Base-by-base conservation (phyloP, 2,113 vertebrate species). In the Aplodontia rufa region DNA sequence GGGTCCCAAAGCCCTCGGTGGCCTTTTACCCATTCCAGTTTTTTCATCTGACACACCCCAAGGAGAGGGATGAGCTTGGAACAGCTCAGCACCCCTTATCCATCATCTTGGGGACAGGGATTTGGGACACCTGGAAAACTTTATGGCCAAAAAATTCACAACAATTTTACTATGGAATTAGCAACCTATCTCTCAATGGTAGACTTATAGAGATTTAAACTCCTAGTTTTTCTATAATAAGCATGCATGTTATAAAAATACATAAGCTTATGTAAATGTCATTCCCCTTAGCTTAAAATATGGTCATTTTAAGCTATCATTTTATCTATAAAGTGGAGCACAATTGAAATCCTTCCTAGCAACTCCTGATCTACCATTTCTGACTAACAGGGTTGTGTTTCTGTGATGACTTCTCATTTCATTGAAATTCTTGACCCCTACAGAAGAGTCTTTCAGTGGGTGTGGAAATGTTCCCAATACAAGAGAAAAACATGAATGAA, bases 61-160 rank as follows among this genome's bases (percentile, higher is more conserved):
- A 90, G 37, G 10, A 28, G 35, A 55, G 5, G 7, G n/a, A 12
- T 10, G 32, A 60, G 28, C 20, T 49, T 72, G 66, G 19, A 72
- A 22, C 20, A 66, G 0, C 45, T 74, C 2, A 0, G 0, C 0
- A 16, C 0, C 74, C 69, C 30, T 64, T 30, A 32, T 72, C 6
- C 26, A 47, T 10, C 26, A 47, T 45, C 8, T 16, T 19, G 49
- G 40, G 20, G 49, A 64, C 4, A 40, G 9, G 8, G 5, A 60
- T 24, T 24, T 26, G 35, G 72, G 58, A 45, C 1, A 37, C 24
- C 4, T 13, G 37, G 26, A 40, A 84, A 84, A 32, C 60, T 71
- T 92, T 13, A 51, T 13, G 30, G 82, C 12, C 12, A 60, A 47
- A 42, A 87, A 74, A 66, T 28, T 86, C 35, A 90, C 10, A 66